Evolutionary conservation across 2,888 invertebrate genomes (phyloP).

Genomic region (Drosophila putrida): DNA sequence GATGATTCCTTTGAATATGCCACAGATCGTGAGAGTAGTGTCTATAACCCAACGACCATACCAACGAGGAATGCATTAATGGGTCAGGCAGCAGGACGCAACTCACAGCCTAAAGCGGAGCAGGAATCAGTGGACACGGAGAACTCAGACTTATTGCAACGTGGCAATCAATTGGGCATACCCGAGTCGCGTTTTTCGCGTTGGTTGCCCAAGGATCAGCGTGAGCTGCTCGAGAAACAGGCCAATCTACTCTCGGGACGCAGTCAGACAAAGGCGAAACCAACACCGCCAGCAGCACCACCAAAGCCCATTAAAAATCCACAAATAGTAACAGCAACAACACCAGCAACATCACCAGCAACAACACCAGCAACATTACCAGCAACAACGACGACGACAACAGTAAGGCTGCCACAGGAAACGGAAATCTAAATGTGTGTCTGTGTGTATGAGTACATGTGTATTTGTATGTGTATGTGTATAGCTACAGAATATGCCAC

Average conservation of each 20-base stretch:
- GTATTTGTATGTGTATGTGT: conserved; percentile 33
- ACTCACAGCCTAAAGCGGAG: conserved; percentile 48
- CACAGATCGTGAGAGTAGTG: conserved; percentile 84
- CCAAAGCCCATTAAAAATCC: conserved; percentile 31
- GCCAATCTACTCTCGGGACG: conserved; percentile 83
- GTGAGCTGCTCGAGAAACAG: conserved; percentile 84
- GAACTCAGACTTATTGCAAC: conserved; percentile 76
- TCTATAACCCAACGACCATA: conserved; percentile 84
- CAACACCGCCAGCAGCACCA: conserved; percentile 32
- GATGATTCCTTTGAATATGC: conserved; percentile 84
- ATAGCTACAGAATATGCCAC: conserved; percentile 12
- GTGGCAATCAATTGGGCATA: conserved; percentile 83
- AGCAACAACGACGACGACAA: conserved; percentile 29
- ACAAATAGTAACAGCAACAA: conserved; percentile 8
- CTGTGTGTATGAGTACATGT: conserved; percentile 21
- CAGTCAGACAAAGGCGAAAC: conserved; percentile 21
- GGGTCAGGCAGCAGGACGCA: conserved; percentile 80
- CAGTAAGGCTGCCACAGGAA: conserved; percentile 79
- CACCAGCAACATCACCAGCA: conserved; percentile 29
- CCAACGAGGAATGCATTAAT: conserved; percentile 75
- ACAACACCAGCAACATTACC: conserved; percentile 33
- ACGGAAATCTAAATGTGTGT: conserved; percentile 80
- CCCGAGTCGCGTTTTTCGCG: conserved; percentile 84
- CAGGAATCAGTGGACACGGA: conserved; percentile 25
- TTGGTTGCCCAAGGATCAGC: conserved; percentile 85